phyloP scores from a whole-genome alignment of 2,888 invertebrate genomes.

The Strigamia maritima region DNA sequence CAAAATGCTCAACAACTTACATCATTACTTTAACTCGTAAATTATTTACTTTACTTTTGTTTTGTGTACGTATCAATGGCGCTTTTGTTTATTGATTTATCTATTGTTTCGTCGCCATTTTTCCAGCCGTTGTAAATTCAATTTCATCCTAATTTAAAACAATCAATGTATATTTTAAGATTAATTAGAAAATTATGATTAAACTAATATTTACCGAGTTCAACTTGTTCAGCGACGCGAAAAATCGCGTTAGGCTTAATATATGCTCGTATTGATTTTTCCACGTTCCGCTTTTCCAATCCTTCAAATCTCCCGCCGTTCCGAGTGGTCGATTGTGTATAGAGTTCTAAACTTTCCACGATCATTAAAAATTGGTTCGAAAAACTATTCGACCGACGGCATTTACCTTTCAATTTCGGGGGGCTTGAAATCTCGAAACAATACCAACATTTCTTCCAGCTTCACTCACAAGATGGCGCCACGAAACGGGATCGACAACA shows the following conservation, averaged over 20 bases:
- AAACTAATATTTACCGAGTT: neutral
- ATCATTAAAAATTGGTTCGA: neutral
- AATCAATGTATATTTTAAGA: neutral
- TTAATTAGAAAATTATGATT: neutral
- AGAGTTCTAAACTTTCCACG: neutral
- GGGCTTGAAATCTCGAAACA: neutral
- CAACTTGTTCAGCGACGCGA: neutral
- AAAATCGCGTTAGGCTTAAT: neutral
- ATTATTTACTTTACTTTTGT: neutral
- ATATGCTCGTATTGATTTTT: neutral
- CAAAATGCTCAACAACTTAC: neutral
- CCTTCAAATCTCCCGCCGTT: neutral
- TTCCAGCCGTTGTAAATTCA: neutral
- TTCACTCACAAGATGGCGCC: neutral
- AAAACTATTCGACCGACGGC: neutral
- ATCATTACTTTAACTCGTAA: neutral
- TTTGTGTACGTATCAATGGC: neutral
- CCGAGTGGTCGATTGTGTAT: neutral
- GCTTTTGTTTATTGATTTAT: no score
- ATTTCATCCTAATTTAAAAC: neutral
- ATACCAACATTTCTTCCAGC: neutral
- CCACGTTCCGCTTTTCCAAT: neutral
- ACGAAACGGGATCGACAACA: neutral
- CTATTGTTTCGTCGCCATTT: no score
- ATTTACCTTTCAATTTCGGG: neutral